Percentiles rank a stretch among this genome's conserved stretches.
These are phyloP conservation scores for Phataginus tricuspis DNA, from an alignment of 2,797 vertebrate species.

Conservation along the genomic window DNA sequence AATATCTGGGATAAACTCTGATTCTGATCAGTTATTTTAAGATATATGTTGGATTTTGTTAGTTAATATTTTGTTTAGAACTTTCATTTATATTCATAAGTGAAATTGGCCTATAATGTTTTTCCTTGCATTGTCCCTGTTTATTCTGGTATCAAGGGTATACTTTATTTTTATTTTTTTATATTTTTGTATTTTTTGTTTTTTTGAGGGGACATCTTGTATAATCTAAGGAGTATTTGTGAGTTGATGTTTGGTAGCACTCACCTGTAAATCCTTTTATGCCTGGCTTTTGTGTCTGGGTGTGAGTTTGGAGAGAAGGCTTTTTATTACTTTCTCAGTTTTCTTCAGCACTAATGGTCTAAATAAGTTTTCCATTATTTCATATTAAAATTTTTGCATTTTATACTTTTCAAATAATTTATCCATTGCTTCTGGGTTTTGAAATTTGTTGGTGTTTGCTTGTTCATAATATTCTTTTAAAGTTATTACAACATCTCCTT, in stretches of 20 bases:
- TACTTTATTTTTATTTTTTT: background rate
- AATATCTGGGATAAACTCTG: background rate
- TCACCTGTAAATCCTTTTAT: background rate
- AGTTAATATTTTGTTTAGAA: background rate
- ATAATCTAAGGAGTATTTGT: background rate
- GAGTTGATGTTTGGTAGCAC: background rate
- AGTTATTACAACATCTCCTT: background rate
- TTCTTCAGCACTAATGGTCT: background rate
- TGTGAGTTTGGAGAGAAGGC: background rate
- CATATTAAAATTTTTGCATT: background rate
- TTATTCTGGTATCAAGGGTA: background rate
- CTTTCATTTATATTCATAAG: background rate
- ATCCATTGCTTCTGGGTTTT: background rate
- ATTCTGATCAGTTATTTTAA: conserved; percentile 17
- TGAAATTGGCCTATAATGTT: background rate
- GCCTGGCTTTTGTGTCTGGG: background rate
- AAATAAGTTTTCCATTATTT: background rate
- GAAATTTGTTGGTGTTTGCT: background rate
- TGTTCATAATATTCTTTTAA: background rate
- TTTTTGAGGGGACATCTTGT: background rate
- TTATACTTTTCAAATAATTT: conserved; percentile 1
- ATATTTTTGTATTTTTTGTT: background rate
- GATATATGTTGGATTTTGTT: background rate
- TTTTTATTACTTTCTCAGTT: background rate
- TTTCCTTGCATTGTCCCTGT: background rate